These are phyloP conservation scores for Ophion ellenae DNA, from an alignment of 2,888 invertebrate genomes.

Conservation along the genomic window DNA sequence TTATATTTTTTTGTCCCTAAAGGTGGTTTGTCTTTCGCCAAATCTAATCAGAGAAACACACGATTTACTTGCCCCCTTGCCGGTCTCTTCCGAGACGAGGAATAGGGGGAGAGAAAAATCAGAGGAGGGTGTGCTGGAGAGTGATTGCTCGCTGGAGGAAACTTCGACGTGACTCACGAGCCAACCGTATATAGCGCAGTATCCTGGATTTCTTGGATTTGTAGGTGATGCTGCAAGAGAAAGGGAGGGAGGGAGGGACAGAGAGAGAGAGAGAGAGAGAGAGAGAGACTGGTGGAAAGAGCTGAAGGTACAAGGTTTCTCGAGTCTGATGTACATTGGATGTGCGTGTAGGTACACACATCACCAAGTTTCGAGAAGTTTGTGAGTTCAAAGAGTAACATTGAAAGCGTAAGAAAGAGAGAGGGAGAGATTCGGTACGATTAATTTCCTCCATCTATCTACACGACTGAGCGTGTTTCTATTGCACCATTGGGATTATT, in stretches of 20 bases:
- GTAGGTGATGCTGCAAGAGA: conserved; percentile 14
- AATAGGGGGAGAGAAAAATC: conserved; percentile 26
- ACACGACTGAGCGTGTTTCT: conserved; percentile 31
- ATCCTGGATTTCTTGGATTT: conserved; percentile 41
- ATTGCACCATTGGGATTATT: conserved; percentile 47
- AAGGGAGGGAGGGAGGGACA: neutral
- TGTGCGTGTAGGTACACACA: conserved; percentile 21
- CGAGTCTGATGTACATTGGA: conserved; percentile 22
- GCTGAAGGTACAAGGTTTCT: conserved; percentile 15
- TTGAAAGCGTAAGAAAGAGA: neutral
- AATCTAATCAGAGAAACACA: conserved; percentile 54
- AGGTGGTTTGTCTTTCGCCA: conserved; percentile 51
- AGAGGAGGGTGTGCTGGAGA: conserved; percentile 35
- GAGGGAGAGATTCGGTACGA: conserved; percentile 44
- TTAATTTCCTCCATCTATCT: conserved; percentile 58
- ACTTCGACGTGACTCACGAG: conserved; percentile 64
- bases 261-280: neutral
- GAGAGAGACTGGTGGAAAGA: neutral
- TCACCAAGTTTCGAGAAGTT: conserved; percentile 51
- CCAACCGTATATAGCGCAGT: conserved; percentile 30
- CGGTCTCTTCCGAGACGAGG: neutral
- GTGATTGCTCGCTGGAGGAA: conserved; percentile 59
- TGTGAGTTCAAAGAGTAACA: conserved; percentile 28
- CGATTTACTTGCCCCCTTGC: conserved; percentile 45
- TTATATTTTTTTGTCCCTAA: conserved; percentile 17